A percentile compares a stretch with the other conserved stretches of the same genome.
Evolutionary conservation across 2,888 invertebrate genomes (phyloP).

Genomic region (Pegoplata infirma): DNA sequence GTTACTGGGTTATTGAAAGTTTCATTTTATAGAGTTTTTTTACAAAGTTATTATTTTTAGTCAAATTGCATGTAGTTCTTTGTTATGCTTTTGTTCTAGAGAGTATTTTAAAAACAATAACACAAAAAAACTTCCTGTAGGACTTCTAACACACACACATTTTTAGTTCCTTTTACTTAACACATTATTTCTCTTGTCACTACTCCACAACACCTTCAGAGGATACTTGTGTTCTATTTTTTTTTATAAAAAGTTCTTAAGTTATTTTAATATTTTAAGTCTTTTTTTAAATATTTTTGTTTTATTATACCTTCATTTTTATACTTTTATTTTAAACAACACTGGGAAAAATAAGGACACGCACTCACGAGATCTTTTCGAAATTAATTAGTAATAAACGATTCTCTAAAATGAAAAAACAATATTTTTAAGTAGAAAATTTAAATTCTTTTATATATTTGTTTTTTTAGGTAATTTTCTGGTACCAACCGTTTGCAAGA

Average conservation of each 20-base stretch:
- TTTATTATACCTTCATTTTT: constrained; percentile 57
- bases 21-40: no score
- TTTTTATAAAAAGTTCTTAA: background rate
- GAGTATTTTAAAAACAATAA: no score
- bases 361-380: constrained; percentile 53
- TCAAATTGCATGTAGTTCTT: no score
- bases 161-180: background rate
- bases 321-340: constrained; percentile 35
- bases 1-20: no score
- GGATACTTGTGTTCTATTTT: no score
- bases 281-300: background rate
- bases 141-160: no score
- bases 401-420: constrained; percentile 39
- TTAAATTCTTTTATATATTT: background rate
- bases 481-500: constrained; percentile 75
- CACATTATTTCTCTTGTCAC: no score
- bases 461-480: constrained; percentile 22
- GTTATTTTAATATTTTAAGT: background rate
- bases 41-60: no score
- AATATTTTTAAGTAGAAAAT: background rate
- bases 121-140: no score
- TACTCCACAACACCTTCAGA: no score
- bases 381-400: constrained; percentile 31
- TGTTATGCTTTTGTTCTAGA: no score
- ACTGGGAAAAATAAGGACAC: constrained; percentile 55